A percentile compares a stretch with the other conserved stretches of the same genome.
Evolutionary conservation across 1,140 invertebrate species (phyloP).

Genomic region (Leucophenga varia): DNA sequence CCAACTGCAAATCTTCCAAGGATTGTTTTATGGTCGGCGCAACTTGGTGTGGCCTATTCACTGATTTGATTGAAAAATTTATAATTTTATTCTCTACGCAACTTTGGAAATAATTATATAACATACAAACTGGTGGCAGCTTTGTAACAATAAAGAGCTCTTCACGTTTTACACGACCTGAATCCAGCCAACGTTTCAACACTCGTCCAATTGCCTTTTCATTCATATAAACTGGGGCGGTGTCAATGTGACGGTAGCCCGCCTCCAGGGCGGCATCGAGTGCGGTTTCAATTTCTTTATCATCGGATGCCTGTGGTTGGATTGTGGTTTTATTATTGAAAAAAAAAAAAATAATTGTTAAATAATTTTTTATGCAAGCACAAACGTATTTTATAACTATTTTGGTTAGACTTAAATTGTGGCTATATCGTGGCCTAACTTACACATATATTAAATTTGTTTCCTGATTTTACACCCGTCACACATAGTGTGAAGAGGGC

Average conservation of each 20-base stretch:
- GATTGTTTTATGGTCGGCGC: conserved; percentile 72
- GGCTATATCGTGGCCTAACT: not conserved
- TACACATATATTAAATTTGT: not conserved
- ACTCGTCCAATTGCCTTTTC: conserved; percentile 77
- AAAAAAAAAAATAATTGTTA: conserved; percentile 18
- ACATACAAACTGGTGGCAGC: conserved; percentile 60
- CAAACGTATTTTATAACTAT: not conserved
- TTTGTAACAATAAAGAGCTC: conserved; percentile 84
- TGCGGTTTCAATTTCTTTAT: conserved; percentile 70
- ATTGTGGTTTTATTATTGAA: conserved; percentile 26
- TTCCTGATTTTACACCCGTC: not conserved
- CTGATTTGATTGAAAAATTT: conserved; percentile 64
- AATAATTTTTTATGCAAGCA: not conserved
- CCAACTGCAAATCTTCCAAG: conserved; percentile 69
- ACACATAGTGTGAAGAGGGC: too few species aligned
- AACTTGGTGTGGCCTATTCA: conserved; percentile 70
- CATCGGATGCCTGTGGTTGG: conserved; percentile 62
- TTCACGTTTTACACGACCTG: conserved; percentile 70
- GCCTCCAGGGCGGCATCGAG: conserved; percentile 65
- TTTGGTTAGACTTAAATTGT: not conserved
- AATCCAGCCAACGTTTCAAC: conserved; percentile 71
- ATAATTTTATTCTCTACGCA: not conserved
- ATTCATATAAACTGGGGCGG: conserved; percentile 79
- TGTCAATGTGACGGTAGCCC: conserved; percentile 73
- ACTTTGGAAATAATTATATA: conserved; percentile 1